phyloP scores from a whole-genome alignment of 2,113 vertebrate genomes.

The Gobio gobio region DNA sequence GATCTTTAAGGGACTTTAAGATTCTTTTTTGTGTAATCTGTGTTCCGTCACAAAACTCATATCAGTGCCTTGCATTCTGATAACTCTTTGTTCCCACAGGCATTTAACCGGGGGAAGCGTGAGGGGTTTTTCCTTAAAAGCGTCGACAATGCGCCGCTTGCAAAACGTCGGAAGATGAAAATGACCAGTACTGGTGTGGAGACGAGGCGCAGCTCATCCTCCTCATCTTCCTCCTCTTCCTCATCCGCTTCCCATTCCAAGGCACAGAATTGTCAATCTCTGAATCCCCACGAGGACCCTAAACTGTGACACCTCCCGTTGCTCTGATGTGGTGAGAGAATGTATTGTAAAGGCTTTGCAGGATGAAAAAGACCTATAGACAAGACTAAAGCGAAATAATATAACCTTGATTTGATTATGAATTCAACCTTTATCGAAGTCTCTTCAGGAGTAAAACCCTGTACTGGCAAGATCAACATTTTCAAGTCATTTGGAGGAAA shows the following conservation, averaged over 20 bases:
- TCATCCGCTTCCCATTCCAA: conserved; percentile 65
- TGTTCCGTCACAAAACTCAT: neutral
- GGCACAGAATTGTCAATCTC: conserved; percentile 65
- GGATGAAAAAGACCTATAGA: conserved; percentile 21
- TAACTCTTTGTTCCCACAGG: conserved; percentile 68
- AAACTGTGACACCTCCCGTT: conserved; percentile 45
- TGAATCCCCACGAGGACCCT: conserved; percentile 68
- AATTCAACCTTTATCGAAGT: neutral
- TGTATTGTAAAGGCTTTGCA: neutral
- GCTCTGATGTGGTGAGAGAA: neutral
- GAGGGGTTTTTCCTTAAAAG: conserved; percentile 92
- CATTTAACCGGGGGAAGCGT: conserved; percentile 88
- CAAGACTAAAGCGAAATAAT: conserved; percentile 3
- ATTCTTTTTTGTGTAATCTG: too few relatives aligned
- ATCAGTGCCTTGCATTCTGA: neutral
- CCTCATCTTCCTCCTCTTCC: conserved; percentile 80
- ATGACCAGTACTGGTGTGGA: conserved; percentile 85
- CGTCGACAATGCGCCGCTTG: conserved; percentile 89
- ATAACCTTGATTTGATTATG: neutral
- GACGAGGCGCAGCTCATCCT: conserved; percentile 81
- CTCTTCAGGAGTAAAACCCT: neutral
- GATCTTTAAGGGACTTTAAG: too few relatives aligned
- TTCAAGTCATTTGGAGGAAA: neutral
- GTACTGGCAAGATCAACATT: neutral
- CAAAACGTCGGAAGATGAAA: conserved; percentile 88